These are phyloP conservation scores for Zapornia atra DNA, from an alignment of 2,113 vertebrate species.

Conservation along the genomic window DNA sequence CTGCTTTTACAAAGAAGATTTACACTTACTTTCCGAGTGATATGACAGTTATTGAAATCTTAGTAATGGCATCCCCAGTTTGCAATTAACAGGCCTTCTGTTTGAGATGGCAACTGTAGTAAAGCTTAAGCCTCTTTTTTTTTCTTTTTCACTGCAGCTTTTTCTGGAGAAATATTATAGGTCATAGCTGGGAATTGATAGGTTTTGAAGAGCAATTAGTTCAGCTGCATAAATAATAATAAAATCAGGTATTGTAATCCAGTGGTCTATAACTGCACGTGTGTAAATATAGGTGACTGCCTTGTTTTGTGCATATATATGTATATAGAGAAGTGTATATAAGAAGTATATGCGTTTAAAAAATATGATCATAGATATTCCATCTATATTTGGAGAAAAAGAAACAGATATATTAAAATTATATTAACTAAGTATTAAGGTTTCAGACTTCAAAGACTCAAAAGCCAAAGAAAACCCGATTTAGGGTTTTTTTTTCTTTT, in stretches of 20 bases:
- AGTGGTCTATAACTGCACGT: background rate
- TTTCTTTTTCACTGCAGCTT: background rate
- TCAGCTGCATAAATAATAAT: background rate
- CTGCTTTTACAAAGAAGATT: slow-evolving; percentile 18
- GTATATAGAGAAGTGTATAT: background rate
- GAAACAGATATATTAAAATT: background rate
- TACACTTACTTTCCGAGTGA: slow-evolving; percentile 4
- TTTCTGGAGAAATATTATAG: background rate
- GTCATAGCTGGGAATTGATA: background rate
- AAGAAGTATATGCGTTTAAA: background rate
- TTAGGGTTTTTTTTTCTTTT: background rate
- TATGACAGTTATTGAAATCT: background rate
- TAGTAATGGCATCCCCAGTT: background rate
- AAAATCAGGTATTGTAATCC: background rate
- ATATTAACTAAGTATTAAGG: background rate
- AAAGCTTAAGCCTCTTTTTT: background rate
- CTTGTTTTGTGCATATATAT: background rate
- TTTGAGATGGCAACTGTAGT: background rate
- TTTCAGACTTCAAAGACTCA: background rate
- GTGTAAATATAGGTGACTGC: background rate
- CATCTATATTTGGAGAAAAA: background rate
- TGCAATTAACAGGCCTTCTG: slow-evolving; percentile 40
- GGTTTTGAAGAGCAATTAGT: background rate
- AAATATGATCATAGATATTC: background rate
- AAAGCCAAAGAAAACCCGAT: background rate